Base-by-base conservation (phyloP, 2,113 vertebrate species). In the Cyanocitta stelleri region DNA sequence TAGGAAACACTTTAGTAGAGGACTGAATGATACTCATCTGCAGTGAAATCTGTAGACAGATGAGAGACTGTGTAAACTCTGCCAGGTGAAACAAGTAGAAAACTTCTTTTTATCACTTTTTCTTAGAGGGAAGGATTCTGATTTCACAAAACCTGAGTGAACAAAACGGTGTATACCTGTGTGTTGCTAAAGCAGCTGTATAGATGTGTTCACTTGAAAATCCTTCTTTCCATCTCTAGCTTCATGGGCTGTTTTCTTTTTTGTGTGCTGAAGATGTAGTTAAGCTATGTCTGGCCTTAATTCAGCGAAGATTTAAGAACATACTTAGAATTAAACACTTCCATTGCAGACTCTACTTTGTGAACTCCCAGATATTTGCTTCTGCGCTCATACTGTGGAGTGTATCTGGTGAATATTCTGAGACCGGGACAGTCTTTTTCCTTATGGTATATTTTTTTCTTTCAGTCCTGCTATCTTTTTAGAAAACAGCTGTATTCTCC, bases 271-370 rank as follows among this genome's bases (percentile, higher is more conserved):
- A 90, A 74, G 75, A 80, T 3, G 3, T 16, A 77, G 56, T 86
- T 88, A 95, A 91, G 27, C 82, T 97, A 33, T 0, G 4, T 77
- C 51, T 91, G 72, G 61, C 88, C 76, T 84, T 75, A 35, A 81
- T 94, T 94, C 85, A 62, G 44, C 35, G n/a, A 74, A 95, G 79
- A 77, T 88, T 93, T 93, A 87, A 86, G 61, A 32, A 54, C 44
- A 52, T 90, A 85, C 30, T 88, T 93, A 87, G 78, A 96, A 89
- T 82, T 58, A 91, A 95, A 72, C 56, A 74, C 76, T 97, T 93
- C 63, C 72, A 95, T 68, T 94, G 66, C 44, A 68, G 58, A 41
- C 49, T 78, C 56, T 51, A 17, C 56, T 87, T 91, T 91, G 76
- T 89, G 35, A 89, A 78, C 56, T 90, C 54, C 11, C 56, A 67